Conservation (phyloP, 2,113 vertebrate species). For the Arothron firmamentum region DNA sequence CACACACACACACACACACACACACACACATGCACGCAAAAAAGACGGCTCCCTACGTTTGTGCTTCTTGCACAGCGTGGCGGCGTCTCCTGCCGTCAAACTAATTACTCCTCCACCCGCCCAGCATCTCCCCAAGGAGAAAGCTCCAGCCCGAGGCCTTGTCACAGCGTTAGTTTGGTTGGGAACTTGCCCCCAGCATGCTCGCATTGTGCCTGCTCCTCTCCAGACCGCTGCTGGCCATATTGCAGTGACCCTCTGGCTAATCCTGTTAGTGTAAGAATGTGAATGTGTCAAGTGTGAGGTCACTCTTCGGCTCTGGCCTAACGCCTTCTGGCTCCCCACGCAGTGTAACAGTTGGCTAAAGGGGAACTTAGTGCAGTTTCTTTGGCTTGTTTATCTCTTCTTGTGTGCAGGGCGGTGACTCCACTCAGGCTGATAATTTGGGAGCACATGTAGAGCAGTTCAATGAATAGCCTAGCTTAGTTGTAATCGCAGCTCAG, state of each 20-base stretch:
- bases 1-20: slow-evolving; percentile 2
- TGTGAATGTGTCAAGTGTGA: slow-evolving; percentile 39
- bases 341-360: slow-evolving; percentile 19
- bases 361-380: slow-evolving; percentile 32
- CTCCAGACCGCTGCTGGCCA: slow-evolving; percentile 39
- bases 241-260: slow-evolving; percentile 38
- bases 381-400: slow-evolving; percentile 31
- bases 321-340: no score
- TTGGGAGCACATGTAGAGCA: slow-evolving; percentile 30
- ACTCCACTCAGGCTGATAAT: slow-evolving; percentile 27
- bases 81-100: slow-evolving; percentile 18
- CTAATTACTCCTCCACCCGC: slow-evolving; percentile 42
- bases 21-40: slow-evolving; percentile 1
- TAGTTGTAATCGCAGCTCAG: slow-evolving; percentile 20
- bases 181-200: slow-evolving; percentile 23
- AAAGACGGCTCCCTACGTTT: slow-evolving; percentile 17
- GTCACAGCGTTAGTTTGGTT: slow-evolving; percentile 23
- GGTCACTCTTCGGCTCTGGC: slow-evolving; percentile 23
- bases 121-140: not conserved
- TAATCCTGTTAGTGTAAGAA: slow-evolving; percentile 51
- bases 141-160: slow-evolving; percentile 18
- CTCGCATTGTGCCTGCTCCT: slow-evolving; percentile 14
- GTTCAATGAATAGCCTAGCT: slow-evolving; percentile 31
- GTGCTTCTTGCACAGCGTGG: slow-evolving; percentile 37
- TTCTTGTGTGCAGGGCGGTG: slow-evolving; percentile 13